Base-by-base conservation (phyloP, 2,113 vertebrate genomes). In the Salminus brasiliensis region DNA sequence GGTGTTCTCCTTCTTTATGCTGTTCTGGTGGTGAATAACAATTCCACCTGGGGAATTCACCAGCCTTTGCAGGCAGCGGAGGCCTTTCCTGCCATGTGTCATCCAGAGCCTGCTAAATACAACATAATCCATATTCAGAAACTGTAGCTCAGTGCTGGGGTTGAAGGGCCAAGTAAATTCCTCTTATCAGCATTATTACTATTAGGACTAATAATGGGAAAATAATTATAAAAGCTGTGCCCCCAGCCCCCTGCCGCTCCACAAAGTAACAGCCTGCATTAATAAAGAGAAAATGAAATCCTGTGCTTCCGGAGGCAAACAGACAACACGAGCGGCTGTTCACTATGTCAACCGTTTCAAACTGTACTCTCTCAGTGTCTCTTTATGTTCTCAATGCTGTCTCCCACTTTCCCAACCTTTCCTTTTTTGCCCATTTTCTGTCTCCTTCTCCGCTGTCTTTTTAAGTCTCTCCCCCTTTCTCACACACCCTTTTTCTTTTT, bases 271-370 rank as follows among this genome's bases (percentile, higher is more conserved):
- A 81, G 80, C 84, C 83, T 85, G 81, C 86, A 88, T 89, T 88
- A 87, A 91, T 91, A 86, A 89, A 86, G 65, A 41, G 78, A 81
- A 88, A 90, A 91, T 89, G 76, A 80, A 88, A 80, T 88, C 60
- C 52, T 8, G 72, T 5, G 66, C 83, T 86, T 87, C 87, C 73
- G 79, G 73, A 57, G 83, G 84, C 65, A 55, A 60, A 71, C 65
- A 72, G 69, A 21, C 74, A 39, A 76, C 66, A 62, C 32, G 30
- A 32, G 23, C 9, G 76, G 30, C 39, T 68, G 55, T 32, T 75
- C 59, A 59, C 75, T 68, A 81, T 81, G 74, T 43, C 57, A 79
- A 79, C 76, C n/a, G 12, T 36, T 52, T 49, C 32, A 66, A 70
- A 74, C 72, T 65, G 69, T 59, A 62, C 60, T 52, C 23, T 30